Evolutionary conservation across 92 coral and sea anemone genomes (phyloP).

Genomic region (Parazoanthus atlanticus): DNA sequence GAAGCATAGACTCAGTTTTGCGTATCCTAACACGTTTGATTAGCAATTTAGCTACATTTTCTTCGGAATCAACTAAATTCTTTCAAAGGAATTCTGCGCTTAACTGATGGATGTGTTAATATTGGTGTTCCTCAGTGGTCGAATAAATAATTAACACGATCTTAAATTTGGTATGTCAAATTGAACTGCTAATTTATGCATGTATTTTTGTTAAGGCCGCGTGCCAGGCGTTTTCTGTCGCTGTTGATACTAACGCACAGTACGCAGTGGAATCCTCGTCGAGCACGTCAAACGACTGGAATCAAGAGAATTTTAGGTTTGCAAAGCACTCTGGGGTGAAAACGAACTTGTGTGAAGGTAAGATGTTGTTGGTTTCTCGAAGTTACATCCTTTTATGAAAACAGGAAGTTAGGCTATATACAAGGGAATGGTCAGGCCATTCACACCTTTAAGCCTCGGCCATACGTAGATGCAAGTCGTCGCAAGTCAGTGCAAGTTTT

Average conservation of each 20-base stretch:
- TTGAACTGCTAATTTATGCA: background rate
- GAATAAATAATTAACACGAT: background rate
- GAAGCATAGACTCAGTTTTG: no score
- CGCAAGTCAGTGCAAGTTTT: no score
- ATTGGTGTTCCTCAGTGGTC: no score
- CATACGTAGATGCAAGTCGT: no score
- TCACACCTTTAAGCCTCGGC: no score
- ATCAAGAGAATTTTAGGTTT: constrained; percentile 83
- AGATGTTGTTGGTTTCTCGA: background rate
- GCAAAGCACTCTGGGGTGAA: constrained; percentile 13
- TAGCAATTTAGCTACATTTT: no score
- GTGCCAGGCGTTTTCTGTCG: constrained; percentile 84
- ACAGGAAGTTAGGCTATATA: background rate
- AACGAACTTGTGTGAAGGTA: constrained; percentile 15
- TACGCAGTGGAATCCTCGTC: constrained; percentile 69
- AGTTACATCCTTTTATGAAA: background rate
- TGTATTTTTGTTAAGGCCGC: constrained; percentile 66
- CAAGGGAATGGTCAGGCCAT: no score
- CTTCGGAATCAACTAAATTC: no score
- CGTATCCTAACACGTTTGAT: no score
- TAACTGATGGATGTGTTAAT: no score
- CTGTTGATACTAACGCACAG: constrained; percentile 65
- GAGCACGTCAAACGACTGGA: constrained; percentile 87
- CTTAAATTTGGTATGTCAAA: background rate
- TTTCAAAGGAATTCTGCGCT: no score